Percentiles rank a stretch among this genome's conserved stretches.
These are phyloP conservation scores for Lycophotia porphyrea DNA, from an alignment of 2,888 invertebrate species.

Conservation along the genomic window DNA sequence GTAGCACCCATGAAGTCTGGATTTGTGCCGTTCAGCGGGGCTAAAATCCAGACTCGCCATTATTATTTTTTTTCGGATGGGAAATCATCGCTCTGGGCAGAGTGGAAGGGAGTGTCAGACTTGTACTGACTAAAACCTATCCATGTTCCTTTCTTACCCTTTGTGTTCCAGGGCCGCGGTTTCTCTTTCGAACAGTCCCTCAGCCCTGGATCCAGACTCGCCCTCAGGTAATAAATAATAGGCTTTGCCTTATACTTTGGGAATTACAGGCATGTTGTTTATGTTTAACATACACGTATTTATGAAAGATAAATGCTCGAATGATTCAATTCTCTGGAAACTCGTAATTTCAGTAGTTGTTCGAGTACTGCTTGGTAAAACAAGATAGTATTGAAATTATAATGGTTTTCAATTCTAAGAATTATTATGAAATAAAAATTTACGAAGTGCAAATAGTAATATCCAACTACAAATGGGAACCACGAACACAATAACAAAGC, in stretches of 20 bases:
- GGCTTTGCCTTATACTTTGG: not conserved
- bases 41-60: not conserved
- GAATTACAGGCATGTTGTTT: not conserved
- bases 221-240: not conserved
- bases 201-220: too few relatives aligned
- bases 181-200: too few relatives aligned
- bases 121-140: too few relatives aligned
- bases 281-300: not conserved
- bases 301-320: not conserved
- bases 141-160: too few relatives aligned
- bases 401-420: not conserved
- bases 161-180: too few relatives aligned
- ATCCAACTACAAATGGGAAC: not conserved
- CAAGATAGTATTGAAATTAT: not conserved
- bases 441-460: conserved; percentile 9
- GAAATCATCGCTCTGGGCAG: too few relatives aligned
- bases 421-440: not conserved
- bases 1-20: not conserved
- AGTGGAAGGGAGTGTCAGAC: too few relatives aligned
- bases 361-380: not conserved
- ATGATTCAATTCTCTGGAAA: not conserved
- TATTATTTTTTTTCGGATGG: too few relatives aligned
- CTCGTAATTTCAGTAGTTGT: not conserved
- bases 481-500: conserved; percentile 2
- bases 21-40: not conserved